Base-by-base conservation (phyloP, 2,888 invertebrate species). In the Rhabditoides inermis region DNA sequence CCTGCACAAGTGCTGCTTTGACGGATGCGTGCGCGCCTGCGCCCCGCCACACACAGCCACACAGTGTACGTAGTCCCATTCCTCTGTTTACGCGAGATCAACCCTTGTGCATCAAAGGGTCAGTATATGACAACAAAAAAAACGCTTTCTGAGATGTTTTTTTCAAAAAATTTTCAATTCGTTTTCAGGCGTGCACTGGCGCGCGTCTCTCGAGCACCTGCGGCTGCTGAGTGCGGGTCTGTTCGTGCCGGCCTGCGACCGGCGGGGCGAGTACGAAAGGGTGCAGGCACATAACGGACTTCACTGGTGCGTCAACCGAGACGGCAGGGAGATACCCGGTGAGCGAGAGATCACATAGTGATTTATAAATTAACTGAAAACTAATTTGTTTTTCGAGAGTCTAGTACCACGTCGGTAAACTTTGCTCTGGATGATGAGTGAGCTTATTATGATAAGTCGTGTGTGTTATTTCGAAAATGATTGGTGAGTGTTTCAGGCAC, bases 231-330 rank as follows among this genome's bases (percentile, higher is more conserved):
- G 51, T 30, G 45, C 55, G 10, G 22, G 30, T 46, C 27, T 45
- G 49, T 60, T 57, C 30, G 45, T 60, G 35, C 66, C 70, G 1
- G 60, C 57, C 6, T 72, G 72, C 40, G 63, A 60, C 22, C 46
- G 56, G 0, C 20, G 37, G n/a, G 73, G 72, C 22, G 53, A 55
- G 15, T 72, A 68, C 42, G 61, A 54, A 18, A 55, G 51, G 26
- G 54, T 71, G 30, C 73, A 74, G 44, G 52, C 54, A 3, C 56
- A 58, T 47, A 58, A 59, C 25, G 68, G 67, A 1, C 37, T 69
- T 6, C 58, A 62, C 51, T 73, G 70, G 71, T 73, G 73, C 58
- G 73, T 74, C 3, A 67, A 69, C 51, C 26, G 35, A n/a, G 26
- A 37, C 2, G 72, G 72, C 18, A 41, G 44, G 15, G 72, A 72